These are phyloP conservation scores for Drosophila ohnishii DNA, from an alignment of 1,140 invertebrate species.

Conservation along the genomic window DNA sequence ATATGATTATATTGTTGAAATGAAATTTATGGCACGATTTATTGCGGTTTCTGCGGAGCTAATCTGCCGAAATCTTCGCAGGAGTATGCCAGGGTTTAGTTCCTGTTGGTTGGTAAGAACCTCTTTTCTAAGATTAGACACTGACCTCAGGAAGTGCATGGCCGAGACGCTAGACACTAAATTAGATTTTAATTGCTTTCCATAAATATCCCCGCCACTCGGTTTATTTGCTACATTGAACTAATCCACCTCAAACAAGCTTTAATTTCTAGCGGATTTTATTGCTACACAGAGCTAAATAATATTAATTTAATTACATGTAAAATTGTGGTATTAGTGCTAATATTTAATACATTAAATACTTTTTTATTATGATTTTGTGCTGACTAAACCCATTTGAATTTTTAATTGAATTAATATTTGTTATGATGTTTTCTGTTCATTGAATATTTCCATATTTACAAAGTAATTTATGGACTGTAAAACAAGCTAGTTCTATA, in stretches of 20 bases:
- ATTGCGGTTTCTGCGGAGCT: slow-evolving; percentile 40
- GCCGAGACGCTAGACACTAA: slow-evolving; percentile 44
- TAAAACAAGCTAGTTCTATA: background rate
- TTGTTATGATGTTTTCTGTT: background rate
- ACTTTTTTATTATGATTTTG: background rate
- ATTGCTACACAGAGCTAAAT: slow-evolving; percentile 5
- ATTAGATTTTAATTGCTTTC: slow-evolving; percentile 37
- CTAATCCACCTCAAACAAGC: slow-evolving; percentile 31
- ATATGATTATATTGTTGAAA: slow-evolving; percentile 39
- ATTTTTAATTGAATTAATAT: background rate
- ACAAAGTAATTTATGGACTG: background rate
- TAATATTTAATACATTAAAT: background rate
- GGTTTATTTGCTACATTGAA: slow-evolving; percentile 19
- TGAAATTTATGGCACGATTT: slow-evolving; percentile 62
- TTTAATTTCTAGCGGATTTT: slow-evolving; percentile 33
- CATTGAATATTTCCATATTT: background rate
- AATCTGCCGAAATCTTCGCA: slow-evolving; percentile 16
- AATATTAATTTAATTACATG: background rate
- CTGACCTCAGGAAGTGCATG: slow-evolving; percentile 53
- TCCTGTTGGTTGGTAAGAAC: slow-evolving; percentile 14
- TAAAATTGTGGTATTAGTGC: background rate
- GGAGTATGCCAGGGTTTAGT: slow-evolving; percentile 40
- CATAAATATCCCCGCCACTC: slow-evolving; percentile 47
- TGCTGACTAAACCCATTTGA: background rate
- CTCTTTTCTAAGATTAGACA: slow-evolving; percentile 24